phyloP scores from a whole-genome alignment of 2,888 invertebrate genomes.

The Drosophila imparisetae region DNA sequence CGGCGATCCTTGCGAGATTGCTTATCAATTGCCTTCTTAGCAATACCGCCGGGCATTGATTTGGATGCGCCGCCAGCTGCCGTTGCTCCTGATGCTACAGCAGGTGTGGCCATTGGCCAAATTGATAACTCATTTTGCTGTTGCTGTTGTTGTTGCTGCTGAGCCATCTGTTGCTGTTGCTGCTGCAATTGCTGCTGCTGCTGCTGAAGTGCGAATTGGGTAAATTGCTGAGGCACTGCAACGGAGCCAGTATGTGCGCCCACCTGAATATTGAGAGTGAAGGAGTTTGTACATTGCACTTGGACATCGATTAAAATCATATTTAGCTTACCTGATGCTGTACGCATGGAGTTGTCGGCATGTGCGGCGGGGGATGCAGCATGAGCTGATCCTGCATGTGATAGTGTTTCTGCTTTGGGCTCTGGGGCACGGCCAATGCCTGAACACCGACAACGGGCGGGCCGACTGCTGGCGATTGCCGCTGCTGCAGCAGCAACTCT shows the following conservation, averaged over 20 bases:
- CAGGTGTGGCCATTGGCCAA: constrained; percentile 71
- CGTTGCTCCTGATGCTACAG: constrained; percentile 54
- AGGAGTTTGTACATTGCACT: not conserved
- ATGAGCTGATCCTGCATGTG: constrained; percentile 76
- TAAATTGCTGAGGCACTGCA: constrained; percentile 75
- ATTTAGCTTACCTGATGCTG: constrained; percentile 73
- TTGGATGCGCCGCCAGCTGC: constrained; percentile 57
- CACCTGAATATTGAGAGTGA: constrained; percentile 83
- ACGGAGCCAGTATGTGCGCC: constrained; percentile 86
- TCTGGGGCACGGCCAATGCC: constrained; percentile 68
- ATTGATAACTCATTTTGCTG: constrained; percentile 70
- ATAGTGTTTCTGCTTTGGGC: constrained; percentile 79
- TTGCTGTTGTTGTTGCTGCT: constrained; percentile 56
- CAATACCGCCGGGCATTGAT: constrained; percentile 82
- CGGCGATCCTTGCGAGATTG: constrained; percentile 85
- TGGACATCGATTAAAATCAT: not conserved
- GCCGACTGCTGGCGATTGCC: constrained; percentile 69
- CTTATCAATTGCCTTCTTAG: constrained; percentile 84
- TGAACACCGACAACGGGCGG: constrained; percentile 65
- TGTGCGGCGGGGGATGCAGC: constrained; percentile 81
- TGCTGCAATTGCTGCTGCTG: constrained; percentile 65
- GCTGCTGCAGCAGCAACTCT: constrained; percentile 82
- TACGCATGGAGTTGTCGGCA: constrained; percentile 76
- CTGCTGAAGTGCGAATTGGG: constrained; percentile 67
- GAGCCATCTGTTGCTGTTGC: constrained; percentile 51